Evolutionary conservation across 2,797 vertebrate species (phyloP).

Genomic region (Sebastes elongatus): DNA sequence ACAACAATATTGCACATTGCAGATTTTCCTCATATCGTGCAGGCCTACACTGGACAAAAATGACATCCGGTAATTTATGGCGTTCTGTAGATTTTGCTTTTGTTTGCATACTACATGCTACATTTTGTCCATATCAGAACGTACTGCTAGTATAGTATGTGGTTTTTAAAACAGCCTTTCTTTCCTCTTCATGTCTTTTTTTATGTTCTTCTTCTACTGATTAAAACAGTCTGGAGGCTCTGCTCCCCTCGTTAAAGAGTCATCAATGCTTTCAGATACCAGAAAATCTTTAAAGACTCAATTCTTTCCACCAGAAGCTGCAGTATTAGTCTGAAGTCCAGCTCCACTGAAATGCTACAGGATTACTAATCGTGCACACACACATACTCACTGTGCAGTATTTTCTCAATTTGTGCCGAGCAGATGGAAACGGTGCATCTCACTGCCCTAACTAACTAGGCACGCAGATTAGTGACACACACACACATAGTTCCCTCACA

Average conservation of each 20-base stretch:
- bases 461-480: constrained; percentile 58
- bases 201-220: background rate
- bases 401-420: constrained; percentile 55
- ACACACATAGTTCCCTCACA: constrained; percentile 1
- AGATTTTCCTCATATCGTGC: no score
- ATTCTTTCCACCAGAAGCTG: constrained; percentile 13
- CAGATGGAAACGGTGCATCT: constrained; percentile 71
- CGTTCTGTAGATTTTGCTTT: no score
- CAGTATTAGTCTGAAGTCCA: constrained; percentile 20
- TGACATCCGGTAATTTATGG: no score
- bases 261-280: constrained; percentile 15
- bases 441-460: constrained; percentile 56
- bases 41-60: no score
- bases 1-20: no score
- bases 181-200: background rate
- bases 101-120: no score
- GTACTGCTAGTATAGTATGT: rapidly evolving
- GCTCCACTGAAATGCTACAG: constrained; percentile 35
- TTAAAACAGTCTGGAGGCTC: background rate
- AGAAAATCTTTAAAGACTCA: constrained; percentile 5
- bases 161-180: no score
- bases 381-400: background rate
- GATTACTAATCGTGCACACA: constrained; percentile 44
- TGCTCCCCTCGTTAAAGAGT: background rate
- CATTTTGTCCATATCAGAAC: no score